Base-by-base conservation (phyloP, 2,888 invertebrate species). In the Strigamia crassipes region DNA sequence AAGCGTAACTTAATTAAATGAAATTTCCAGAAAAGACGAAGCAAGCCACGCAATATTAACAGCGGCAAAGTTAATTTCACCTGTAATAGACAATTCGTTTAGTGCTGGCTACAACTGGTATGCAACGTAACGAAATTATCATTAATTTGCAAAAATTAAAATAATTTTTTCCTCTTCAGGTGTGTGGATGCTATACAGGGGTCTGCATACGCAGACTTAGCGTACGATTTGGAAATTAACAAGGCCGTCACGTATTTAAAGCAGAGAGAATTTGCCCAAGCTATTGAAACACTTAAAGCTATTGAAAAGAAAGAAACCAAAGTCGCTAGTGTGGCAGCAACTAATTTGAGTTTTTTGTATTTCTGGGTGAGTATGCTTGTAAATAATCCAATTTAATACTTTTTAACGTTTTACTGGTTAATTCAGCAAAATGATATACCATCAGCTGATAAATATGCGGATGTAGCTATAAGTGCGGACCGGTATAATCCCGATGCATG, bases 141-240 rank as follows among this genome's bases (percentile, higher is more conserved):
- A 9, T 78, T 78, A n/a, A 34, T 18, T 78, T 78, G 18, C 15
- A 31, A 78, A 78, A 78, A 31, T 10, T 77, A 9, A 4, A 78
- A 27, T 41, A 5, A 8, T 34, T 77, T 15, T 66, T 66, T 13
- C 1, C 66, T 13, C 6, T 6, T n/a, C 8, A 78, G 78, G 78
- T 78, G 41, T n/a, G 42, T 42, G n/a, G 34, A 42, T 78, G 79
- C 79, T 10, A 82, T 99, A 80, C 96, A 96, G 87, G 93, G 73
- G 78, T 96, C 97, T n/a, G 92, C 92, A 87, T 94, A 94, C 86
- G 91, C 93, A 51, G 91, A 92, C 87, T 90, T 96, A 84, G 96
- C 94, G 73, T 94, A 93, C 85, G 97, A 94, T 89, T 89, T 97
- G 84, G 96, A 97, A 89, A 93, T 96, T 84, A 96, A 95, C 88